Evolutionary conservation across 2,113 vertebrate genomes (phyloP), one percentile per base, ranked within the genome.

Genomic region (Formicarius rufipectus): DNA sequence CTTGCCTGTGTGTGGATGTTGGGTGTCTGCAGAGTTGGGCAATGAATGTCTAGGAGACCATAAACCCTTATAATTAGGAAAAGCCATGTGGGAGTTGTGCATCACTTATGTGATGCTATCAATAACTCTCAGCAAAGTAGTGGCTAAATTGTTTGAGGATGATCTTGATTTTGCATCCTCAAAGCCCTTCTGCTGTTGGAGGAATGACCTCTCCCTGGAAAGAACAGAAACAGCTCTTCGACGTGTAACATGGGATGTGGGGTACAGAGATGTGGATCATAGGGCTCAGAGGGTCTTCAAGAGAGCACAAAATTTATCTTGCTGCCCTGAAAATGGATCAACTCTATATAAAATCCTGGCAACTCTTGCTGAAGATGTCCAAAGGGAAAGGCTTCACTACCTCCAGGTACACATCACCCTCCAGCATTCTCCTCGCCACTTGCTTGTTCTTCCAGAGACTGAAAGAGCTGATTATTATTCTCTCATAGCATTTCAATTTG

Each of bases 231-330:
- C 10, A 59, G 9, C 6, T 60, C 39, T 33, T 78, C 0, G 0
- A 59, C 44, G 16, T 3, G 4, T 16, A 18, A 19, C 12, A 2
- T 1, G 4, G 22, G 40, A 8, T 13, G 24, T 83, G 58, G 0
- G 4, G n/a, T 22, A 16, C 9, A 3, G 6, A 62, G 15, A 6
- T 18, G 28, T 45, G 75, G 42, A 19, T 62, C 33, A 14, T 1
- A 44, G 15, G 27, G 33, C 67, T 76, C 27, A 10, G 55, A 33
- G 7, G 10, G 13, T 53, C 74, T 44, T 77, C 49, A 55, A 18
- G 49, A 76, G 28, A 44, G 35, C 27, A 15, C n/a, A 52, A 7
- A 10, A 31, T 71, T 64, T 86, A 79, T 37, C 15, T 13, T 22
- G 53, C 22, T 85, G 37, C 31, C 28, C 62, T 78, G 35, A 79